These are phyloP conservation scores for Sternotherus odoratus DNA, from an alignment of 2,797 vertebrate species.

Conservation along the genomic window DNA sequence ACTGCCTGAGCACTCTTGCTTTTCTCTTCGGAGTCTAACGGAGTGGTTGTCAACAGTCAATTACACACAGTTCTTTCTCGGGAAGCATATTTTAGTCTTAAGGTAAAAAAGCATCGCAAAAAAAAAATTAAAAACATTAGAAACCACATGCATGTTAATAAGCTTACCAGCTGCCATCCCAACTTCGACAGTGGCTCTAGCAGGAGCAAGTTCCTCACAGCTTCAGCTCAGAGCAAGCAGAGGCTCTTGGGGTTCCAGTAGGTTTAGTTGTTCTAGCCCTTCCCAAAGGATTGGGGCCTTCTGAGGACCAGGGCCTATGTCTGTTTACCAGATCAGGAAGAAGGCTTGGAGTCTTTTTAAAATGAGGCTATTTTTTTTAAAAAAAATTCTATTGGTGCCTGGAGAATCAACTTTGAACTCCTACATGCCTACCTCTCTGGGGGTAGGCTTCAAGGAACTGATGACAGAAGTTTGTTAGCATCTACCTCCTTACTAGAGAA, in stretches of 20 bases:
- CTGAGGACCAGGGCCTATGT: background rate
- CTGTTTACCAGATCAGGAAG: background rate
- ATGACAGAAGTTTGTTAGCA: background rate
- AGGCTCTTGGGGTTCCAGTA: background rate
- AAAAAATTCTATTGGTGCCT: background rate
- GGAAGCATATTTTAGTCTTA: background rate
- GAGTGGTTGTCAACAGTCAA: background rate
- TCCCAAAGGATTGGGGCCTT: background rate
- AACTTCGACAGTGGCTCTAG: background rate
- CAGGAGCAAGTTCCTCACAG: background rate
- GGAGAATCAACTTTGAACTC: background rate
- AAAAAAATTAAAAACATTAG: background rate
- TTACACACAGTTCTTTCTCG: background rate
- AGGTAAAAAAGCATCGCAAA: background rate
- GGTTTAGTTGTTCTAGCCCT: background rate
- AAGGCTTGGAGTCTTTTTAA: background rate
- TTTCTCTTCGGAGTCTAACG: background rate
- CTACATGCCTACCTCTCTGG: background rate
- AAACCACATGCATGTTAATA: background rate
- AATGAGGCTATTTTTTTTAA: background rate
- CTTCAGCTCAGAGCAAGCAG: background rate
- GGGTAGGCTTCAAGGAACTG: background rate
- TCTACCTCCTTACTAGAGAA: background rate
- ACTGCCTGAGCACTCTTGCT: background rate
- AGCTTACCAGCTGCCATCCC: background rate